Base-by-base conservation (phyloP, 2,797 vertebrate species). In the Perdix hodgsoniae region DNA sequence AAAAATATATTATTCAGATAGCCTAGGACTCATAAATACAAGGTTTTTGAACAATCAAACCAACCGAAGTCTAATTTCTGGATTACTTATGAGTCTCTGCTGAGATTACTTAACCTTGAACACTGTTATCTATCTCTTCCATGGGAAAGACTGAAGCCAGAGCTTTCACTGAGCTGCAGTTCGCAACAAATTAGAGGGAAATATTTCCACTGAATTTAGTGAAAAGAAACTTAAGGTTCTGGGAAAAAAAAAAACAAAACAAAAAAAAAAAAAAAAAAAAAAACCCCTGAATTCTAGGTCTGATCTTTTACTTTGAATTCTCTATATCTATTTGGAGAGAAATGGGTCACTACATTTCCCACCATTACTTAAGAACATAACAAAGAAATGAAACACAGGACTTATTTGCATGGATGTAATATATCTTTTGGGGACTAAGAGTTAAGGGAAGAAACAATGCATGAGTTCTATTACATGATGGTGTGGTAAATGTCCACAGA, bases 361-460 rank as follows among this genome's bases (percentile, higher is more conserved):
- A 45, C 80, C 82, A 61, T 44, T 85, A 77, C 39, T 26, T 26
- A 72, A 49, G 76, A 72, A 29, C 14, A 52, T 29, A 29, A 52
- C 50, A 52, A 52, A 27, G 5, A 29, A 16, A 29, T 16, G 9
- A 52, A 52, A 6, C 27, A 35, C 57, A 27, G 37, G n/a, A 90
- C 85, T 64, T 80, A 79, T 50, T 94, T 67, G 2, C 52, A 89
- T 90, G 47, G 54, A 92, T 33, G 79, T 79, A 60, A 44, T 45
- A 90, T 60, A n/a, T 82, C 60, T 82, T 81, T 90, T 1, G 45
- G 96, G 83, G 73, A 86, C 63, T 70, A 87, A 54, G 33, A 67
- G 49, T 60, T 59, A 90, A 42, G 22, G 57, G 31, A 94, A 84
- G 61, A 59, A 88, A 66, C 49, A 90, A 18, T 69, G 54, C 63